Base-by-base conservation (phyloP, 1,140 invertebrate species). In the Bombus terrestris region DNA sequence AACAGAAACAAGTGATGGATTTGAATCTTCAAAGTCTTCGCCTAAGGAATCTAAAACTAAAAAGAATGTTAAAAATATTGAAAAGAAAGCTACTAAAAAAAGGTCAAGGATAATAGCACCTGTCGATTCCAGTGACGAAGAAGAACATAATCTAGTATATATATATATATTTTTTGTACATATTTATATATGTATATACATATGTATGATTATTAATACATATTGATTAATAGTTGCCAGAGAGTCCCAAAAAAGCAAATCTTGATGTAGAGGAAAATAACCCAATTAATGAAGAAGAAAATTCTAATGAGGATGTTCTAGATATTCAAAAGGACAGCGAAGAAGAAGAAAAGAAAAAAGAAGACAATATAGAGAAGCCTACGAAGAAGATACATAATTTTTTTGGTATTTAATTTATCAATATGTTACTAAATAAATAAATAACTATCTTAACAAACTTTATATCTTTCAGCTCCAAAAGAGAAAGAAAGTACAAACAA, bases 121-220 rank as follows among this genome's bases (percentile, higher is more conserved):
- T 64, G 37, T 75, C 32, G 74, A 93, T 84, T 93, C 93, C 1
- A 94, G 91, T 81, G 93, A 94, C n/a, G 93, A 94, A 43, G 93
- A 93, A 72, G 88, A 41, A 59, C 89, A 92, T 73, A 75, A 93
- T 64, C 80, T 88, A 57, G 92, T 93, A 89, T 82, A 89, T 90
- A 86, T 43, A 72, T 64, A n/a, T 59, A 25, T 28, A 18, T 39
- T 22, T n/a, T 12, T 62, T n/a, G 59, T 86, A 66, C 25, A 62
- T 35, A 18, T 87, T 62, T 59, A 13, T 87, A 71, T 41, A 71
- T 57, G 75, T 83, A 43, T 9, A 43, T 74, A 66, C 1, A 3
- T 10, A 73, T 8, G 66, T 72, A 64, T 74, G 85, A 43, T 81
- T 22, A 62, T 85, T 76, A 41, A 47, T 53, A 37, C 59, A 25